Evolutionary conservation across 2,888 invertebrate genomes (phyloP).

Genomic region (Salpingus planirostris): DNA sequence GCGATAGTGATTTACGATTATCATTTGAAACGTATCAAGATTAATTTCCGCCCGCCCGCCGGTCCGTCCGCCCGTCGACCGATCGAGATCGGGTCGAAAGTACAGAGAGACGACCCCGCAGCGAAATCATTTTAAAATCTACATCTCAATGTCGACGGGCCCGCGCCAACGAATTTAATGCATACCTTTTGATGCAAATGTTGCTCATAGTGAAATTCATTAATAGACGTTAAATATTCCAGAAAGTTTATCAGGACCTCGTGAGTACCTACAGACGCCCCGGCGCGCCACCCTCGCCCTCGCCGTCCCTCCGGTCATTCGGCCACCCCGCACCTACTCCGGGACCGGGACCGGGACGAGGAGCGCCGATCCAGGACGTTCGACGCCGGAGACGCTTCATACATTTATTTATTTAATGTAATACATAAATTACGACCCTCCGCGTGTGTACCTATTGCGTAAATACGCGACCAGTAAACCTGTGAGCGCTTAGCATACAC

Average conservation of each 20-base stretch:
- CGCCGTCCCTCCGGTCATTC: too few relatives aligned
- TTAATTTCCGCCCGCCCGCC: conserved; percentile 19
- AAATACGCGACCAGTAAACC: conserved; percentile 26
- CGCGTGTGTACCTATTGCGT: conserved; percentile 32
- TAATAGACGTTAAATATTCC: conserved; percentile 34
- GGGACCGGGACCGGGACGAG: too few relatives aligned
- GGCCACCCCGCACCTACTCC: too few relatives aligned
- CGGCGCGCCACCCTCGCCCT: too few relatives aligned
- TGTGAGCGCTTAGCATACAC: conserved; percentile 26
- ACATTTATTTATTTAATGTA: conserved; percentile 37
- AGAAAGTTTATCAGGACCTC: conserved; percentile 32
- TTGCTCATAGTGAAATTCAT: conserved; percentile 27
- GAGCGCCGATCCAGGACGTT: too few relatives aligned
- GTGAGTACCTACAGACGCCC: too few relatives aligned
- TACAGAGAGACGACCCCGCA: too few relatives aligned
- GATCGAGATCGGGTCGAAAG: too few relatives aligned
- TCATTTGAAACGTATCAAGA: conserved; percentile 19
- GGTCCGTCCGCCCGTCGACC: too few relatives aligned
- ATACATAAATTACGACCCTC: conserved; percentile 33
- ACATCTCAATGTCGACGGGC: conserved; percentile 15
- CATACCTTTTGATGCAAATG: conserved; percentile 25
- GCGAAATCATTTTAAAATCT: conserved; percentile 17
- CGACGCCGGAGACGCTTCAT: conserved; percentile 24
- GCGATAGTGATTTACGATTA: conserved; percentile 18
- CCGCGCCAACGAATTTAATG: conserved; percentile 20